phyloP scores from a whole-genome alignment of 2,888 invertebrate species.

The Ophioninae sp. region DNA sequence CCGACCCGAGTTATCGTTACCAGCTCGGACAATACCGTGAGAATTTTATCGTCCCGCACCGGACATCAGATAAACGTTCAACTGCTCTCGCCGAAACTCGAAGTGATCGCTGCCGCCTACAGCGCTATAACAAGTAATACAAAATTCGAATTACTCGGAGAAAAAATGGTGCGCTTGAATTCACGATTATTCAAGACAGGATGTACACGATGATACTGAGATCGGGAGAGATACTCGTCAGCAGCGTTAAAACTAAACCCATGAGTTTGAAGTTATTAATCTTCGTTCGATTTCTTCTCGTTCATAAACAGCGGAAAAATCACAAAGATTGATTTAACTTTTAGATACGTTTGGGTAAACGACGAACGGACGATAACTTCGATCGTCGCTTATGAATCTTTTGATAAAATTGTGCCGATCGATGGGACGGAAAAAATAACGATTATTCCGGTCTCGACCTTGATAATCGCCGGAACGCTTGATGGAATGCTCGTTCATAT shows the following conservation, averaged over 20 bases:
- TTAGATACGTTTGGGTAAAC: conserved; percentile 67
- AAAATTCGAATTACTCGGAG: neutral
- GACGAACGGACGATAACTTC: conserved; percentile 66
- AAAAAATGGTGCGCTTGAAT: conserved; percentile 1
- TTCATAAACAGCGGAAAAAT: neutral
- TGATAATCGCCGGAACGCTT: conserved; percentile 68
- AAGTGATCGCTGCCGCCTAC: conserved; percentile 62
- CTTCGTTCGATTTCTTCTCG: neutral
- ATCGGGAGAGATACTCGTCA: conserved; percentile 68
- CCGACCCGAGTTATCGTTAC: conserved; percentile 64
- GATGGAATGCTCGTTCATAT: conserved; percentile 66
- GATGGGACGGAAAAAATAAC: conserved; percentile 13
- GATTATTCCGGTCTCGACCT: conserved; percentile 59
- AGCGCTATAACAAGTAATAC: conserved; percentile 65
- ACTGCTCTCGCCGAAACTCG: conserved; percentile 61
- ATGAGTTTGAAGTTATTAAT: conserved; percentile 65
- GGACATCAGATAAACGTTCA: conserved; percentile 68
- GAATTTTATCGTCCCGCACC: conserved; percentile 63
- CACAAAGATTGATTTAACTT: neutral
- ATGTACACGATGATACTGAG: conserved; percentile 66
- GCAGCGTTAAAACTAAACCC: conserved; percentile 63
- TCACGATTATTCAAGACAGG: conserved; percentile 58
- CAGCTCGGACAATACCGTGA: conserved; percentile 66
- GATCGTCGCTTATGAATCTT: conserved; percentile 65
- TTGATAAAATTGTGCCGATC: conserved; percentile 48